Evolutionary conservation across 2,888 invertebrate genomes (phyloP).

Genomic region (Drosophila putrida): DNA sequence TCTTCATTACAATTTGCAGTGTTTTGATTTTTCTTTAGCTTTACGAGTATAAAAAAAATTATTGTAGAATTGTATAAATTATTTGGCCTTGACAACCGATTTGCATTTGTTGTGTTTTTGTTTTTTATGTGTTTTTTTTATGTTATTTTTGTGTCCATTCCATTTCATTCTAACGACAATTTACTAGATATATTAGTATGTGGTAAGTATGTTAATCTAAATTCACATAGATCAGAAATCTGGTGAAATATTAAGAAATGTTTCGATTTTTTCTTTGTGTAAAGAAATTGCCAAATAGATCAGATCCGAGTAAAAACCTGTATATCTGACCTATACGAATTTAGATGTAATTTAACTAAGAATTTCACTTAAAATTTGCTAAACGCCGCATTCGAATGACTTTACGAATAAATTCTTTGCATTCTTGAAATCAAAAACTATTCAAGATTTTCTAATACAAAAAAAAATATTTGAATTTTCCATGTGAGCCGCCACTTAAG

Average conservation of each 20-base stretch:
- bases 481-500: conserved; percentile 29
- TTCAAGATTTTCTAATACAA: conserved; percentile 3
- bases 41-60: conserved; percentile 49
- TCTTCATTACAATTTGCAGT: conserved; percentile 52
- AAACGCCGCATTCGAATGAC: conserved; percentile 30
- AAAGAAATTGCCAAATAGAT: conserved; percentile 6
- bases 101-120: conserved; percentile 49
- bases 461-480: conserved; percentile 2
- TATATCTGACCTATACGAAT: conserved; percentile 52
- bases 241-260: conserved; percentile 17
- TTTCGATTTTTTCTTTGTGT: not conserved
- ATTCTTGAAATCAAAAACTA: not conserved
- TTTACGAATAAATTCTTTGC: conserved; percentile 6
- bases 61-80: conserved; percentile 60
- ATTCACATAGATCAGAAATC: conserved; percentile 55
- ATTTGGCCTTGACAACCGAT: conserved; percentile 68
- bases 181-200: conserved; percentile 55
- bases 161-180: conserved; percentile 58
- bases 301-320: not conserved
- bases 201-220: conserved; percentile 48
- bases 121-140: not conserved
- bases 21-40: conserved; percentile 42
- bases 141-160: conserved; percentile 31
- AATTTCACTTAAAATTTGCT: conserved; percentile 40
- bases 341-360: conserved; percentile 51